Conservation (phyloP, 2,888 invertebrate genomes). For the Tethea ocularis region DNA sequence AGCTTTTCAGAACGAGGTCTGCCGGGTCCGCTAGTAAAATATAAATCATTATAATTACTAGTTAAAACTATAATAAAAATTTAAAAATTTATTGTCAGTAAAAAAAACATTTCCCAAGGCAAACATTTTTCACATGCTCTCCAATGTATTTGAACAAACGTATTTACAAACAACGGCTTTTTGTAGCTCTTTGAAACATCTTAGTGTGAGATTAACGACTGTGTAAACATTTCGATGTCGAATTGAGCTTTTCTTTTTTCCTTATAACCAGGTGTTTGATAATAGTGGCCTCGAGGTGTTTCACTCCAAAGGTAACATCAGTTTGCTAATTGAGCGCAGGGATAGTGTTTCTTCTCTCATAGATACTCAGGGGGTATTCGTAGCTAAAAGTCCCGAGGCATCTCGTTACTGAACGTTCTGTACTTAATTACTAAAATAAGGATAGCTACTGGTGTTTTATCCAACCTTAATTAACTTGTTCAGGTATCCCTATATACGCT, state of each 20-base stretch:
- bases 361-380: constrained; percentile 30
- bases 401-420: constrained; percentile 12
- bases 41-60: no score
- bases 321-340: constrained; percentile 56
- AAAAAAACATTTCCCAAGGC: background rate
- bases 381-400: constrained; percentile 20
- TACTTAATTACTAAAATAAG: background rate
- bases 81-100: no score
- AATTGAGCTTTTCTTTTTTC: constrained; percentile 33
- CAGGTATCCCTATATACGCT: background rate
- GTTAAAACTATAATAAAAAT: no score
- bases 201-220: constrained; percentile 40
- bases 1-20: no score
- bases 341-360: constrained; percentile 49
- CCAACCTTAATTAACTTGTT: background rate
- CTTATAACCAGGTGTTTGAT: constrained; percentile 52
- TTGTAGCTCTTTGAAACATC: constrained; percentile 44
- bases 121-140: background rate
- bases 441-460: background rate
- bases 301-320: constrained; percentile 28
- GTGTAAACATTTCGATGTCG: constrained; percentile 31
- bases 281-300: constrained; percentile 51
- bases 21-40: no score
- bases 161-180: constrained; percentile 53
- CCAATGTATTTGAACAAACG: background rate